Base-by-base conservation (phyloP, 2,888 invertebrate species). In the Autographa gamma region DNA sequence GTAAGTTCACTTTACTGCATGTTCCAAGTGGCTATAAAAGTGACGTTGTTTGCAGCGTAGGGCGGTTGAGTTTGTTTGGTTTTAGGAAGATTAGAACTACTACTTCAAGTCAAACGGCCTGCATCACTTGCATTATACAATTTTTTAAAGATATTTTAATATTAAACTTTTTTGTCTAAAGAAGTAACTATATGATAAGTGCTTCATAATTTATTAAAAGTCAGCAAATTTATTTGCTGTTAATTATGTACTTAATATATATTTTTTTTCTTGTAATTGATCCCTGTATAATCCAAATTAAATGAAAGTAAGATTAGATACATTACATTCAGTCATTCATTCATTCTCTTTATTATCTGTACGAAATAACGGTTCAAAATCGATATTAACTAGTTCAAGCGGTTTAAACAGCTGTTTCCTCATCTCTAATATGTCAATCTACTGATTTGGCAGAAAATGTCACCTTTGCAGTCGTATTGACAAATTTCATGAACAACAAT, bases 401-500 rank as follows among this genome's bases (percentile, higher is more conserved):
- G 8, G 9, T 34, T 38, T 38, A 19, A n/a, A 34, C 25, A 14
- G 43, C 7, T 43, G 11, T 41, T 14, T 13, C 2, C 43, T 13
- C 64, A 63, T 9, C 67, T 54, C 69, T 63, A 66, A 0, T 14
- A 43, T 18, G 56, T 60, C 62, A 69, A 13, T 60, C 58, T 79
- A 68, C 16, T 73, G 48, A 68, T 56, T 31, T 18, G 54, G 16
- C 8, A 61, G 18, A n/a, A 60, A 31, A 54, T 32, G 41, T 18
- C 11, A 14, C n/a, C 25, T 1, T 71, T 64, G 41, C 18, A 58
- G 66, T 71, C 48, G 58, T 69, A 71, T 79, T 81, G 81, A 76
- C 83, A 69, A 19, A 59, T 69, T 66, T 61, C 68, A 73, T 18
- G 43, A 72, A 69, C 76, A 87, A 92, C 89, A 90, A 95, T 95